A percentile compares a stretch with the other conserved stretches of the same genome.
These are phyloP conservation scores for Spisula solida DNA, from an alignment of 2,888 invertebrate genomes.

Conservation along the genomic window DNA sequence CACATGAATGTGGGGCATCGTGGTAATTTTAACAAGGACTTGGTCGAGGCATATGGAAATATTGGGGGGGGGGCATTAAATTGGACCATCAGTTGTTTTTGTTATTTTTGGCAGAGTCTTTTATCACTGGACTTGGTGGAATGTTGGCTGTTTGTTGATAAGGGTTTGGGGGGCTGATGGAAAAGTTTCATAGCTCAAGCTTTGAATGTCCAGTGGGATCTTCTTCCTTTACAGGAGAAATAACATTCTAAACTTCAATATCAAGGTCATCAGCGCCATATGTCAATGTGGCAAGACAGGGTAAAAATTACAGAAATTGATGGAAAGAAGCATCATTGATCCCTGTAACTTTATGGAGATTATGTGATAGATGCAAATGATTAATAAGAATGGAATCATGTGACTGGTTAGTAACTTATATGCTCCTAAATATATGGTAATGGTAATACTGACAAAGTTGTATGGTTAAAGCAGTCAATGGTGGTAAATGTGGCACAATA, in stretches of 20 bases:
- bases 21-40: conserved; percentile 27
- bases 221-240: conserved; percentile 37
- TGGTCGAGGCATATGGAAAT: conserved; percentile 33
- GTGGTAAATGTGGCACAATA: not conserved
- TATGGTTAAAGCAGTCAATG: not conserved
- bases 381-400: not conserved
- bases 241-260: not conserved
- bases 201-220: conserved; percentile 16
- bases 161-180: too few species aligned
- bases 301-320: not conserved
- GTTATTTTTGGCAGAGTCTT: not conserved
- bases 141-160: too few species aligned
- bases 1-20: conserved; percentile 8
- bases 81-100: conserved; percentile 26
- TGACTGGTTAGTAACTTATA: not conserved
- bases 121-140: too few species aligned
- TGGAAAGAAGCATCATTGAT: conserved; percentile 46
- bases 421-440: too few species aligned
- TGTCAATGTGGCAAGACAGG: not conserved
- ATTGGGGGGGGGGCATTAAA: conserved; percentile 34
- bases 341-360: conserved; percentile 45
- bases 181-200: too few species aligned
- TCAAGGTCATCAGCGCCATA: not conserved
- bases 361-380: not conserved
- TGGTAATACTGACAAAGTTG: not conserved